These are phyloP conservation scores for Polymixis lichenea DNA, from an alignment of 2,888 invertebrate species.

Conservation along the genomic window DNA sequence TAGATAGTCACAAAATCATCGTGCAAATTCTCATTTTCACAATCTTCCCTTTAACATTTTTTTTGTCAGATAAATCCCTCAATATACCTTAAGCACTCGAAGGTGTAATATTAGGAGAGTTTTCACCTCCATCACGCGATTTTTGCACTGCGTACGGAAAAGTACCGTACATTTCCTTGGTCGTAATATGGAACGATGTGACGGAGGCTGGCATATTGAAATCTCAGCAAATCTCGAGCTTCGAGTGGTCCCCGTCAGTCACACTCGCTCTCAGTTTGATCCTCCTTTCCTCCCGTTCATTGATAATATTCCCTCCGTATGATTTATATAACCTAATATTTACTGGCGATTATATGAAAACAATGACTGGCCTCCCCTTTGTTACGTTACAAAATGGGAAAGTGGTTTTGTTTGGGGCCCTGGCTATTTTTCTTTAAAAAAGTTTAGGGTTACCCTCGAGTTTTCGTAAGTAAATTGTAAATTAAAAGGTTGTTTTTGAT, in stretches of 20 bases:
- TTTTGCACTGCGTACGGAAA: conserved; percentile 45
- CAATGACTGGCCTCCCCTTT: conserved; percentile 41
- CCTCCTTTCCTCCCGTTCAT: conserved; percentile 45
- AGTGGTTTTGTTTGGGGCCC: conserved; percentile 31
- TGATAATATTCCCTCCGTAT: conserved; percentile 51
- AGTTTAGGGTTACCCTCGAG: conserved; percentile 24
- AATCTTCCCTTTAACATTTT: conserved; percentile 8
- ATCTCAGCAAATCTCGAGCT: conserved; percentile 64
- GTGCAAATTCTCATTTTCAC: not conserved
- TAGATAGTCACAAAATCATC: not conserved
- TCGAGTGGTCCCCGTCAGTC: conserved; percentile 69
- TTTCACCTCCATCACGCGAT: conserved; percentile 32
- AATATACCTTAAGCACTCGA: not conserved
- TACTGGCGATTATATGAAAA: conserved; percentile 41
- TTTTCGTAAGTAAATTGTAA: conserved; percentile 7
- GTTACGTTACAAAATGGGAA: conserved; percentile 27
- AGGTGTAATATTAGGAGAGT: conserved; percentile 33
- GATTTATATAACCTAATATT: conserved; percentile 54
- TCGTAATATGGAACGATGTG: conserved; percentile 52
- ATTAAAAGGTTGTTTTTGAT: conserved; percentile 9
- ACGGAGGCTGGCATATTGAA: conserved; percentile 67
- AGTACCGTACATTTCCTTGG: conserved; percentile 47
- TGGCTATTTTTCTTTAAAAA: conserved; percentile 24
- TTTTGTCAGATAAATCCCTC: not conserved
- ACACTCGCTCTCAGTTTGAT: conserved; percentile 65